Base-by-base conservation (phyloP, 2,888 invertebrate genomes). In the Gnatocerus cornutus region DNA sequence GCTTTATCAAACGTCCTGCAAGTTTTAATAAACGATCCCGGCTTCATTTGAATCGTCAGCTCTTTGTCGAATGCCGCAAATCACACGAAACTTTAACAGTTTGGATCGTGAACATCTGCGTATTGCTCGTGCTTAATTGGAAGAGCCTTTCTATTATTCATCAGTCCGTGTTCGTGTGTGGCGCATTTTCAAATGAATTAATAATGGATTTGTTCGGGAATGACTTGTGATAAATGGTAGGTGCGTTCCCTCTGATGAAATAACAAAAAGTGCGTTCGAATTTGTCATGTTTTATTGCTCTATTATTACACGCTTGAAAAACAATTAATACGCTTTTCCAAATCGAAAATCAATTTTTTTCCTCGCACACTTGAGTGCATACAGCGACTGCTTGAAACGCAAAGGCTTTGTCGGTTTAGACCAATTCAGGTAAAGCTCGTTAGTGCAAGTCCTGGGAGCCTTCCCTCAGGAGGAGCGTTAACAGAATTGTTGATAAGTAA, bases 121-220 rank as follows among this genome's bases (percentile, higher is more conserved):
- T 55, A 41, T 21, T 16, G 55, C 37, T 39, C 14, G n/a, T 16
- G 55, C 43, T 59, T 59, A 55, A 55, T 55, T 55, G 55, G 55
- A 55, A 12, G 16, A 39, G 55, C n/a, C 14, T 39, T 55, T 55
- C 55, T 55, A 55, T 55, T 55, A 55, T 55, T 55, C 55, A 55
- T 6, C 10, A 29, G 14, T n/a, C 27, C 27, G 4, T 16, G 48
- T 14, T 30, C 30, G 55, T 55, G 39, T 59, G 30, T 59, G 59
- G 46, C 59, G 59, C 59, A 27, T 29, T 46, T 45, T 16, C n/a
- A 46, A 30, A 59, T 46, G 59, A 29, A 59, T 50, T 50, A 48
- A 62, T 62, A 53, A 63, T 43, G 53, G 52, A 63, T 63, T 52
- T 63, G 41, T 55, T 55, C 16, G 30, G 27, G 45, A 45, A 43